phyloP scores from a whole-genome alignment of 2,797 vertebrate genomes.

The Anableps anableps region DNA sequence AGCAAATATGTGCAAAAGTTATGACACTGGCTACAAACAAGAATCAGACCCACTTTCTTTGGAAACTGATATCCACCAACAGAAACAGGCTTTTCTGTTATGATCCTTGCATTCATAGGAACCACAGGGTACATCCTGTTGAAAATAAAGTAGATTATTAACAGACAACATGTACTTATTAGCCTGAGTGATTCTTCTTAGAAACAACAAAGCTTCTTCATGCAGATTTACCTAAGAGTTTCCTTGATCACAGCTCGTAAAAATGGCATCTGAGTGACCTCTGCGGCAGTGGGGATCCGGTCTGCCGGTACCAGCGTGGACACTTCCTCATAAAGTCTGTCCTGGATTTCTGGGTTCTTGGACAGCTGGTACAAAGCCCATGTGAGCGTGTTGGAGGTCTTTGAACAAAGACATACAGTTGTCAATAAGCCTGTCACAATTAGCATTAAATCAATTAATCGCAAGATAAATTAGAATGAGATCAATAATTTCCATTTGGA shows the following conservation, averaged over 20 bases:
- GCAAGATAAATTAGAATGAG: too few species aligned
- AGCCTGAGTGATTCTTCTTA: slow-evolving; percentile 72
- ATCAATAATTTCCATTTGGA: too few species aligned
- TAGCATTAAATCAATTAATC: too few species aligned
- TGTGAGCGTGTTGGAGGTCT: slow-evolving; percentile 85
- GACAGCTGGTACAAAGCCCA: slow-evolving; percentile 82
- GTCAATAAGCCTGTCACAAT: not conserved
- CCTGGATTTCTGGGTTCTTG: slow-evolving; percentile 71
- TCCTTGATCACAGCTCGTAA: slow-evolving; percentile 83
- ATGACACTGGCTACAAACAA: not conserved
- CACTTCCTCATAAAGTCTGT: slow-evolving; percentile 77
- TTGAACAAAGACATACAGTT: slow-evolving; percentile 4
- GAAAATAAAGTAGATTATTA: slow-evolving; percentile 12
- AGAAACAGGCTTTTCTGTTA: slow-evolving; percentile 59
- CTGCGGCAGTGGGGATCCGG: slow-evolving; percentile 66
- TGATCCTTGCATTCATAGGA: slow-evolving; percentile 70
- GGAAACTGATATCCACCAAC: slow-evolving; percentile 79
- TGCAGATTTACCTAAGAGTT: slow-evolving; percentile 73
- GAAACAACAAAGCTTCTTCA: not conserved
- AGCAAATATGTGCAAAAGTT: not conserved
- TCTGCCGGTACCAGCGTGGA: slow-evolving; percentile 43
- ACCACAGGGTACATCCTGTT: slow-evolving; percentile 84
- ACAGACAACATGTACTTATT: not conserved
- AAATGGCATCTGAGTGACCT: slow-evolving; percentile 76
- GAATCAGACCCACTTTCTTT: slow-evolving; percentile 66